A percentile compares a stretch with the other conserved stretches of the same genome.
These are phyloP conservation scores for Lamellibrachia luymesi DNA, from an alignment of 1,140 invertebrate genomes.

Conservation along the genomic window DNA sequence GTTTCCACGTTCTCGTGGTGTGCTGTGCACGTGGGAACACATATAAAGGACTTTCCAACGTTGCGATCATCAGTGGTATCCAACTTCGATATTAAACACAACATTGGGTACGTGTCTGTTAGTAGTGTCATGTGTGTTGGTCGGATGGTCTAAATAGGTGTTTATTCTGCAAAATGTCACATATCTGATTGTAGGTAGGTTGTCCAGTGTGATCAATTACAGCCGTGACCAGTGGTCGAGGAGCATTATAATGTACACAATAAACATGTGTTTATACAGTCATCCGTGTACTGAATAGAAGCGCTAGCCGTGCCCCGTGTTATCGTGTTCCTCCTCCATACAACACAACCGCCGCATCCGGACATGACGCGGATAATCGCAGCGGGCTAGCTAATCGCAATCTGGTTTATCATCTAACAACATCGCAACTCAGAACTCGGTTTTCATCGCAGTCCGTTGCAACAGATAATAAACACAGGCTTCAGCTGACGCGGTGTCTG, in stretches of 20 bases:
- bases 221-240: too few relatives aligned
- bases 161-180: not conserved
- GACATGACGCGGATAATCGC: not conserved
- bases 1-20: not conserved
- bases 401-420: not conserved
- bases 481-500: too few relatives aligned
- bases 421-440: not conserved
- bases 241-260: too few relatives aligned
- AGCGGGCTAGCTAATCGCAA: not conserved
- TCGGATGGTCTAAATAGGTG: not conserved
- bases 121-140: not conserved
- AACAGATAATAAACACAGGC: too few relatives aligned
- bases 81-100: not conserved
- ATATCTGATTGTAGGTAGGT: too few relatives aligned
- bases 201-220: too few relatives aligned
- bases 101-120: not conserved
- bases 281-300: not conserved
- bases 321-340: not conserved
- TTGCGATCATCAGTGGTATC: not conserved
- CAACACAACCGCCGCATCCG: too few relatives aligned
- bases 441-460: too few relatives aligned
- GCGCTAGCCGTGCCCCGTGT: too few relatives aligned
- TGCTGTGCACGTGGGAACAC: not conserved
- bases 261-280: not conserved
- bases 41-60: not conserved